Percentiles rank a stretch among this genome's conserved stretches.
These are phyloP conservation scores for Drosophila recens DNA, from an alignment of 2,888 invertebrate species.

Conservation along the genomic window DNA sequence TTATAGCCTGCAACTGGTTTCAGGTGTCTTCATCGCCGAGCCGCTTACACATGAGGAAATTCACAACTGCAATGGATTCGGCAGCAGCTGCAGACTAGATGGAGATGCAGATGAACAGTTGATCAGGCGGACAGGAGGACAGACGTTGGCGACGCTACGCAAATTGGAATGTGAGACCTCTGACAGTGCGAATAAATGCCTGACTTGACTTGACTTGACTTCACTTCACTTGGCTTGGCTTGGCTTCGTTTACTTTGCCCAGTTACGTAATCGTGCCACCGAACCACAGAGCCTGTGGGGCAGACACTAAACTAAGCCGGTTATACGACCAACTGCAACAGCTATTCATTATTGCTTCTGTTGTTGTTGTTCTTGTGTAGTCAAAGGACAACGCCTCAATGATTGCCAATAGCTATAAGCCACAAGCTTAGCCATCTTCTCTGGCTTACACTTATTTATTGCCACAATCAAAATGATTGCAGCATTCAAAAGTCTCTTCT, in stretches of 20 bases:
- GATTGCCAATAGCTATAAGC: conserved; percentile 22
- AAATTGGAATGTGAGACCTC: conserved; percentile 77
- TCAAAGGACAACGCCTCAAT: conserved; percentile 62
- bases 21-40: conserved; percentile 61
- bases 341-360: conserved; percentile 15
- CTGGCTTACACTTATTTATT: conserved; percentile 42
- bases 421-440: conserved; percentile 40
- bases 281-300: conserved; percentile 7
- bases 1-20: conserved; percentile 50
- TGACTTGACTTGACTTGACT: conserved; percentile 37
- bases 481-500: conserved; percentile 27
- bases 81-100: conserved; percentile 1
- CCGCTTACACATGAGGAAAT: conserved; percentile 46
- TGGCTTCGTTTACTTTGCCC: conserved; percentile 42
- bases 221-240: conserved; percentile 31
- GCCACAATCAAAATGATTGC: too few relatives aligned
- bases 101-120: neutral
- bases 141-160: conserved; percentile 55
- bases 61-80: conserved; percentile 11
- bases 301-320: conserved; percentile 51
- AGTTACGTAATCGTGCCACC: conserved; percentile 52
- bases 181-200: conserved; percentile 63
- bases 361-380: conserved; percentile 5
- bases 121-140: conserved; percentile 18
- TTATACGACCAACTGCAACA: conserved; percentile 42